phyloP scores from a whole-genome alignment of 1,140 invertebrate genomes.

The Drosophila dunni region DNA sequence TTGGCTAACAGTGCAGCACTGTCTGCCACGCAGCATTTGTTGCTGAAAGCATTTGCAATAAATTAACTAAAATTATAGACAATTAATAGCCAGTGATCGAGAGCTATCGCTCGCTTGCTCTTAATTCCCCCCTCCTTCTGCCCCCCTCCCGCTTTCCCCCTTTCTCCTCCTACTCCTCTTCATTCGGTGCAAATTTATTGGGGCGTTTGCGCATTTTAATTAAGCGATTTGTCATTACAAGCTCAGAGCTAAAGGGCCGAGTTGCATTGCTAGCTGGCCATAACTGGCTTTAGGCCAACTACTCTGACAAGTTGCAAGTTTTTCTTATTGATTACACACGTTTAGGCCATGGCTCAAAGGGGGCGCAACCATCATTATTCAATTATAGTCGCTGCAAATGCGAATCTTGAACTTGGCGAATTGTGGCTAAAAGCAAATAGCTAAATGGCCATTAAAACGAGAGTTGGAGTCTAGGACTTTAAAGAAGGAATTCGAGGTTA shows the following conservation, averaged over 20 bases:
- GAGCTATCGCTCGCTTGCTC: slow-evolving; percentile 17
- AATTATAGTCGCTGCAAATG: slow-evolving; percentile 39
- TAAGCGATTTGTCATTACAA: slow-evolving; percentile 78
- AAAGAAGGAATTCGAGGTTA: too few species aligned
- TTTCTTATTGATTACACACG: slow-evolving; percentile 48
- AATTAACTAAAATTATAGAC: slow-evolving; percentile 82
- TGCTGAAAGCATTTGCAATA: slow-evolving; percentile 82
- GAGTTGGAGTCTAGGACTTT: too few species aligned
- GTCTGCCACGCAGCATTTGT: slow-evolving; percentile 54
- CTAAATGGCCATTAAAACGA: neutral
- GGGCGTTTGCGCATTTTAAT: slow-evolving; percentile 80
- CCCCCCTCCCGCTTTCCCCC: neutral
- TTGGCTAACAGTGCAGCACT: too few species aligned
- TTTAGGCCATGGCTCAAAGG: slow-evolving; percentile 5
- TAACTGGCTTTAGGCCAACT: slow-evolving; percentile 11
- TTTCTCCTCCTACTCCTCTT: neutral
- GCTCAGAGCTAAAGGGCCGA: slow-evolving; percentile 26
- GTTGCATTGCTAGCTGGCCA: slow-evolving; percentile 5
- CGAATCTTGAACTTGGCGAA: slow-evolving; percentile 32
- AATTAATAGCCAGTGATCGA: slow-evolving; percentile 77
- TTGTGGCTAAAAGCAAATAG: neutral
- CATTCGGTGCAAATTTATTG: slow-evolving; percentile 77
- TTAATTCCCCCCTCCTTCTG: neutral
- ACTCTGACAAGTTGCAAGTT: neutral
- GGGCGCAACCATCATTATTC: slow-evolving; percentile 50